Evolutionary conservation across 2,797 vertebrate genomes (phyloP), one percentile per base, ranked within the genome.

Genomic region (Lacerta bilineata): DNA sequence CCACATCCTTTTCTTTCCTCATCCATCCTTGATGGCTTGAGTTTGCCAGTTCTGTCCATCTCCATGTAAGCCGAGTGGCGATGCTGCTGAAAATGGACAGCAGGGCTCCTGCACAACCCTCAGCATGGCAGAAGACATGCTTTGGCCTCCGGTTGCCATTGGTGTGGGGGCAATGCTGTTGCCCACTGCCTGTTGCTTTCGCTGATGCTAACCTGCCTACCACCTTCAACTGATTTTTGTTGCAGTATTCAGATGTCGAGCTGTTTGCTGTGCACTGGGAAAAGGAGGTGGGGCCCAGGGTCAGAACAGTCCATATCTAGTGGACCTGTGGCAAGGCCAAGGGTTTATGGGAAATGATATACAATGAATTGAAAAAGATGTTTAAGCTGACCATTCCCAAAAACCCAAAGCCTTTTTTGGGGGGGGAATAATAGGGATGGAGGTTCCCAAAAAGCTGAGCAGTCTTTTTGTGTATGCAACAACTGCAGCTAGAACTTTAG

Each of bases 1-100:
- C 90, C 92, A 83, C 85, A 33, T 89, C 43, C 82, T 61, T 10
- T 90, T 87, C 80, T 36, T 88, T 27, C 78, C 80, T 25, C 59
- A 39, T 74, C 69, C 68, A 33, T 43, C 76, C 55, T 46, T 86
- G 90, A 92, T 55, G 0, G 89, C 55, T 83, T 93, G 0, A 27
- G 50, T 2, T 76, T 66, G 29, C 46, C 90, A 50, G 94, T 95
- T 94, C 93, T 78, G 86, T 68, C 82, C 2, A 2, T 78, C 89
- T 88, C 80, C 74, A 33, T 66, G 92, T 92, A 87, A 64, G 61
- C 59, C 1, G 59, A 61, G 59, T 61, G 59, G 59, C 0, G 18
- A 61, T 61, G 18, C 59, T 23, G 20, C 61, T 18, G 23, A 18
- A 18, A 23, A 23, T 23, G 61, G 20, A 23, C 2, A 2, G 20